These are phyloP conservation scores for Bos indicus DNA, from an alignment of 2,113 vertebrate genomes.

Conservation along the genomic window DNA sequence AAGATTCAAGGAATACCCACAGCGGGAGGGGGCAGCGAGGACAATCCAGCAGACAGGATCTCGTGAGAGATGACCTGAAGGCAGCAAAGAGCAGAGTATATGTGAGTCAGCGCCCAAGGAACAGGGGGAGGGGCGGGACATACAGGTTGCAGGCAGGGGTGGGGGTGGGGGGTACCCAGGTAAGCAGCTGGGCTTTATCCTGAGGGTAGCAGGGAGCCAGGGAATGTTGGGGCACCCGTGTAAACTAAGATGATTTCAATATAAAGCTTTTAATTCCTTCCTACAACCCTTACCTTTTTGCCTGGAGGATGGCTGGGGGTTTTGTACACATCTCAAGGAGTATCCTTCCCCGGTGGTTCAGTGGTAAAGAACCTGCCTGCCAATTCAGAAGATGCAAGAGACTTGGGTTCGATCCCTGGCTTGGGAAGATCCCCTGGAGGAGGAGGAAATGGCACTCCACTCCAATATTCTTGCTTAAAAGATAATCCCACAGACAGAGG, in stretches of 20 bases:
- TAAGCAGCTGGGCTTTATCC: background rate
- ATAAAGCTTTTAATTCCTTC: background rate
- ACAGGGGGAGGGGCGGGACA: background rate
- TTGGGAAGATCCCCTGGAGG: background rate
- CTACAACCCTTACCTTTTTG: background rate
- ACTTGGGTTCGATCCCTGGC: background rate
- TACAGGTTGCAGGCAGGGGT: accelerated
- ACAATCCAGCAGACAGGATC: background rate
- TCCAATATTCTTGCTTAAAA: background rate
- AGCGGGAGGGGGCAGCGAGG: background rate
- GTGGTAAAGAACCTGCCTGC: background rate
- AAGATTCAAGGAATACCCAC: background rate
- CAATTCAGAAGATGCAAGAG: background rate
- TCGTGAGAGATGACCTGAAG: background rate
- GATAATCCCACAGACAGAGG: background rate
- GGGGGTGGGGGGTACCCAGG: background rate
- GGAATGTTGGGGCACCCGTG: background rate
- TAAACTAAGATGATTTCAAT: background rate
- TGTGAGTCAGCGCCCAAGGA: background rate
- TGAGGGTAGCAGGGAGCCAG: background rate
- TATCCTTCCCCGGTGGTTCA: background rate
- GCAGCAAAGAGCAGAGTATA: background rate
- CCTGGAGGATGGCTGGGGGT: background rate
- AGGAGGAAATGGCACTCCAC: background rate
- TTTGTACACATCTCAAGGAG: background rate